phyloP scores from a whole-genome alignment of 2,113 vertebrate genomes.

The Equus przewalskii region DNA sequence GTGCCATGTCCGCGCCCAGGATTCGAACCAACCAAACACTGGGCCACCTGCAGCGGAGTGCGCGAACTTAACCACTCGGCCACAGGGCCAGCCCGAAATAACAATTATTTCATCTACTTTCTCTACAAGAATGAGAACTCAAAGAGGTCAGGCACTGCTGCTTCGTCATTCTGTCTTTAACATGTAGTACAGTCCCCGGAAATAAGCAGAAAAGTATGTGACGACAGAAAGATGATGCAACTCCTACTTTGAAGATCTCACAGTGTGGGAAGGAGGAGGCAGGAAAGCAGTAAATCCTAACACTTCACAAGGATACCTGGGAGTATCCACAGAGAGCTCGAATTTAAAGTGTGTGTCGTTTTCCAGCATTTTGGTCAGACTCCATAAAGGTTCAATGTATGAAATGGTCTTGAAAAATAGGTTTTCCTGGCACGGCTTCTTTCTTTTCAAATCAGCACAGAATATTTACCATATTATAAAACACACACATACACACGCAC shows the following conservation, averaged over 20 bases:
- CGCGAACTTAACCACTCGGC: no score
- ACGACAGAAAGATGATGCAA: not conserved
- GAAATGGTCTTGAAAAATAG: not conserved
- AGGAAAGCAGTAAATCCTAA: not conserved
- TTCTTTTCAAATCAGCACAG: constrained; percentile 6
- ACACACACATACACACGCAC: not conserved
- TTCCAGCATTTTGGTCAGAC: not conserved
- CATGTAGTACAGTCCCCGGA: not conserved
- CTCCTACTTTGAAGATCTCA: not conserved
- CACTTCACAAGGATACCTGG: not conserved
- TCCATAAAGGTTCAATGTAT: not conserved
- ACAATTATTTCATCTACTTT: not conserved
- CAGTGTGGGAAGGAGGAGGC: no score
- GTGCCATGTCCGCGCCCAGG: no score
- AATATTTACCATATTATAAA: not conserved
- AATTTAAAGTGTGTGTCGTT: not conserved
- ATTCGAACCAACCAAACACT: no score
- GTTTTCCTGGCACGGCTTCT: not conserved
- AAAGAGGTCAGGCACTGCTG: not conserved
- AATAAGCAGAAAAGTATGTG: not conserved
- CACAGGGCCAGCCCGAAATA: no score
- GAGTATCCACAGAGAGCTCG: not conserved
- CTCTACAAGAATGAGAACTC: not conserved
- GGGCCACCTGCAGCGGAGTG: no score
- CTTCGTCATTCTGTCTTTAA: not conserved